Evolutionary conservation across 2,113 vertebrate species (phyloP).

Genomic region (Planiliza haematocheilus): DNA sequence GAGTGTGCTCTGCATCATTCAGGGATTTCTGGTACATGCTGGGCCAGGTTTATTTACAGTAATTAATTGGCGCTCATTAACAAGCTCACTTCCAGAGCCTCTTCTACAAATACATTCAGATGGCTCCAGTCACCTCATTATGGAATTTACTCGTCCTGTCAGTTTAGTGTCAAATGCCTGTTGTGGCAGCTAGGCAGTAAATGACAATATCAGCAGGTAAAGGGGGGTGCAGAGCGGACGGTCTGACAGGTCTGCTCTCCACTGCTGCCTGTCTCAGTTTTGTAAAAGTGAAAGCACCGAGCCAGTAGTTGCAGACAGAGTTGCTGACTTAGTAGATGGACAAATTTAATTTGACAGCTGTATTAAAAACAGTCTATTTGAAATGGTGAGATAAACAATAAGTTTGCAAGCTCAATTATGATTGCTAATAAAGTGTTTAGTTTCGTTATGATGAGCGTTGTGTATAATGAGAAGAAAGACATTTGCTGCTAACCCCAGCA

Average conservation of each 20-base stretch:
- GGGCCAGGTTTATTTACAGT: not conserved
- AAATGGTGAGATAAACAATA: not conserved
- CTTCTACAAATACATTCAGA: too few species aligned
- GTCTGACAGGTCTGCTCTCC: not conserved
- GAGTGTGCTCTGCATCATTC: not conserved
- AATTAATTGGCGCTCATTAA: slow-evolving; percentile 2
- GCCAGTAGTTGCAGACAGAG: not conserved
- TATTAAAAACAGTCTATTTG: not conserved
- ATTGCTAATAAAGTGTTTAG: too few species aligned
- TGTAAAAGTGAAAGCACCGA: not conserved
- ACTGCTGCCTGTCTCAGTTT: not conserved
- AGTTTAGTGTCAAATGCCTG: slow-evolving; percentile 3
- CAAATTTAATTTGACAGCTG: not conserved
- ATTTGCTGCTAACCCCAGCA: too few species aligned
- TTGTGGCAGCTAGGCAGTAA: too few species aligned
- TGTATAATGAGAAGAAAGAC: too few species aligned
- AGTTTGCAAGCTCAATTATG: too few species aligned
- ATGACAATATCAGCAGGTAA: too few species aligned
- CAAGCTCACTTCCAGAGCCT: not conserved
- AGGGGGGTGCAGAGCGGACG: not conserved
- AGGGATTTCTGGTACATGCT: not conserved
- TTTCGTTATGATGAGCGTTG: too few species aligned
- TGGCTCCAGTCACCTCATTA: slow-evolving; percentile 17
- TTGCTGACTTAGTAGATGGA: not conserved
- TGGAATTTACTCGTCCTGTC: not conserved